Evolutionary conservation across 2,888 invertebrate genomes (phyloP).

Genomic region (Apoda limacodes): DNA sequence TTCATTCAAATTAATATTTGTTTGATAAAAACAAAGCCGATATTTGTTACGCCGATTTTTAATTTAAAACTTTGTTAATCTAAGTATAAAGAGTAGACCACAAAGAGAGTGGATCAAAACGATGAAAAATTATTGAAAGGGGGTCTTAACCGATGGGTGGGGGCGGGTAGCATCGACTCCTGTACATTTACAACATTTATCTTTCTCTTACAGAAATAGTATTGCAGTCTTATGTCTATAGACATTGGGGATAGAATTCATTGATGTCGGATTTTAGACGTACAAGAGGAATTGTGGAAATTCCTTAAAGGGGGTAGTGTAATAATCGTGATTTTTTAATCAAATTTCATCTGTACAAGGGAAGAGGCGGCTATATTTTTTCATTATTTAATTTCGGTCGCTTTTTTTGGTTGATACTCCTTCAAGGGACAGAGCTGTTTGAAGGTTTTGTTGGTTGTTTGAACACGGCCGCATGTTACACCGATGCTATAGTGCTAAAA

Average conservation of each 20-base stretch:
- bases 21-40: conserved; percentile 37
- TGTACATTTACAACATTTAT: no score
- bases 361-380: conserved; percentile 67
- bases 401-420: conserved; percentile 54
- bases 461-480: no score
- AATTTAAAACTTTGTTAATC: conserved; percentile 70
- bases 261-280: conserved; percentile 17
- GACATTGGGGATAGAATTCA: conserved; percentile 14
- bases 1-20: conserved; percentile 18
- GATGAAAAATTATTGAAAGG: conserved; percentile 70
- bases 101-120: conserved; percentile 65
- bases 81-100: conserved; percentile 60
- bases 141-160: conserved; percentile 43
- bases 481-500: no score
- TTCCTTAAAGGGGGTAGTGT: conserved; percentile 51
- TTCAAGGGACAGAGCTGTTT: conserved; percentile 59
- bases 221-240: conserved; percentile 25
- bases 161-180: conserved; percentile 52
- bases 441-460: no score
- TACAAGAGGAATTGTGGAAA: conserved; percentile 29
- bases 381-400: conserved; percentile 68
- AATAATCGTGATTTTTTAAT: conserved; percentile 73
- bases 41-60: conserved; percentile 52
- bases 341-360: conserved; percentile 70
- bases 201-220: conserved; percentile 34